Conservation (phyloP, 2,888 invertebrate species). For the Amitus sp. region DNA sequence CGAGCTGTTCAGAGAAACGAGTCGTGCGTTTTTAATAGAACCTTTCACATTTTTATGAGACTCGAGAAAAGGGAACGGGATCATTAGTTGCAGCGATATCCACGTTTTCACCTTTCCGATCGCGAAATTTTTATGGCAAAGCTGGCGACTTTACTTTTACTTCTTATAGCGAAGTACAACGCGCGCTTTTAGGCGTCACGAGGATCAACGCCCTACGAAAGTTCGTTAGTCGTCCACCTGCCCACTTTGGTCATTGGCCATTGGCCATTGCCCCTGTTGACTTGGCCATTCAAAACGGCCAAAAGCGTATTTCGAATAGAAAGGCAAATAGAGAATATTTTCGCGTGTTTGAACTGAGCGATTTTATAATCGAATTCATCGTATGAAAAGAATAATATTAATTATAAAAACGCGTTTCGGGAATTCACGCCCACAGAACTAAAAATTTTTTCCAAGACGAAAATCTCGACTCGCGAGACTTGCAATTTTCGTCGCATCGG, state of each 20-base stretch:
- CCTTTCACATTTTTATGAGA: no score
- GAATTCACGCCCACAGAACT: background rate
- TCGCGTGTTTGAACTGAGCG: background rate
- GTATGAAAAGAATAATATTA: background rate
- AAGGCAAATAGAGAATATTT: background rate
- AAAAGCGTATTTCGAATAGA: conserved; percentile 8
- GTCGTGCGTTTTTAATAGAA: no score
- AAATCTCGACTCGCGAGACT: no score
- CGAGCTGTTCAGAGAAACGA: no score
- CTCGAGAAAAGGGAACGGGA: no score
- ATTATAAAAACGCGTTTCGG: no score
- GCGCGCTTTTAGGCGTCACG: conserved; percentile 40
- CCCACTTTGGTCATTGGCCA: conserved; percentile 53
- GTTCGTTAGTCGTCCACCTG: conserved; percentile 59
- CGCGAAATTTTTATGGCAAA: conserved; percentile 4
- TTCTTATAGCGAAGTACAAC: conserved; percentile 25
- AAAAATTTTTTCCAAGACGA: background rate
- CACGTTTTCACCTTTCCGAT: background rate
- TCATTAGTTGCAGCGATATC: no score
- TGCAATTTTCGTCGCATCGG: background rate
- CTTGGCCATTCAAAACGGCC: conserved; percentile 56
- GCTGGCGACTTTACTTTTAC: background rate
- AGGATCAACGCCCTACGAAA: conserved; percentile 49
- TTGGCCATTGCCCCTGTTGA: conserved; percentile 51
- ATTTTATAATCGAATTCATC: background rate